These are phyloP conservation scores for Charanyca ferruginea DNA, from an alignment of 2,888 invertebrate genomes.

Conservation along the genomic window DNA sequence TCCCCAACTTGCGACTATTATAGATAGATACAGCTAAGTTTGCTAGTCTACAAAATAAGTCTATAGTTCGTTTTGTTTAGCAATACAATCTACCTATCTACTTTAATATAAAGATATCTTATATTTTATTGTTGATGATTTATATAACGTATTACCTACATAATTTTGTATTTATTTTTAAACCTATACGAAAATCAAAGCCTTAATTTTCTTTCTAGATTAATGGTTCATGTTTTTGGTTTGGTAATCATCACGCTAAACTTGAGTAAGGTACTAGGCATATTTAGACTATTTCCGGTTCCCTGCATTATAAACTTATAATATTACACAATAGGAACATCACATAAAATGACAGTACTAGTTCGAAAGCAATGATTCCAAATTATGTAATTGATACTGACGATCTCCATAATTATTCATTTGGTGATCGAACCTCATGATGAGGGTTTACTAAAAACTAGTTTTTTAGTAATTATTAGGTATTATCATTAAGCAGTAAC, in stretches of 20 bases:
- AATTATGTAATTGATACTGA: background rate
- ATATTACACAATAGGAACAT: slow-evolving; percentile 14
- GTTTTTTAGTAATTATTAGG: slow-evolving; percentile 17
- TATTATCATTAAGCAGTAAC: slow-evolving; percentile 14
- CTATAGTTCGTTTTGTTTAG: no score
- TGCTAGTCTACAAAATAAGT: no score
- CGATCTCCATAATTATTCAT: background rate
- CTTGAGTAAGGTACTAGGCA: no score
- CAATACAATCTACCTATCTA: no score
- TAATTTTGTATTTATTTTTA: no score
- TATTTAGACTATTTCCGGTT: no score
- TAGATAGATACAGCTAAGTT: no score
- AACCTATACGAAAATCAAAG: background rate
- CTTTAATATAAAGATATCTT: no score
- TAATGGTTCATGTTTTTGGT: background rate
- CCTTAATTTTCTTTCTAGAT: background rate
- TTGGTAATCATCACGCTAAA: slow-evolving; percentile 11
- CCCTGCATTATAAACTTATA: background rate
- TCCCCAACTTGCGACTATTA: no score
- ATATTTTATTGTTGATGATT: no score
- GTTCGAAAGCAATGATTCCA: background rate
- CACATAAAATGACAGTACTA: background rate
- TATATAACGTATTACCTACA: no score
- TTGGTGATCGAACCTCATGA: slow-evolving; percentile 11
- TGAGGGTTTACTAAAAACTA: slow-evolving; percentile 4